Evolutionary conservation across 2,113 vertebrate genomes (phyloP), one percentile per base, ranked within the genome.

Genomic region (Laterallus jamaicensis): DNA sequence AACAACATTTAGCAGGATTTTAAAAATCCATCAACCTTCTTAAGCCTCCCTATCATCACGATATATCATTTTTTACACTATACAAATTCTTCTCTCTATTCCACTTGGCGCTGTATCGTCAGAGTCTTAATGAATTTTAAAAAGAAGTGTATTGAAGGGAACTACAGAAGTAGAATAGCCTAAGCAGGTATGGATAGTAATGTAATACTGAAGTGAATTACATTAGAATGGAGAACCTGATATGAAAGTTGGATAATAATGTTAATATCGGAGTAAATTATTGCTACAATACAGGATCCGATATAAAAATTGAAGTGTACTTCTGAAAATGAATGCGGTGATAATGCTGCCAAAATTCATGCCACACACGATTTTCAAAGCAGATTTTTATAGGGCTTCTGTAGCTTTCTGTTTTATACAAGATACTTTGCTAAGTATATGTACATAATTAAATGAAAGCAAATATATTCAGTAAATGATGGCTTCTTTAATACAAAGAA

Each of bases 301-400:
- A 69, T 73, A 58, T 8, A 68, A 86, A 96, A 95, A 82, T 82
- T 70, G 5, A 39, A 90, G 32, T 73, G n/a, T 31, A 64, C 35
- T 90, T 93, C 64, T 17, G 15, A 87, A 95, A 93, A 86, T 44
- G 8, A 70, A 63, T 78, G 24, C 2, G 5, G 70, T 89, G 59
- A 85, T 71, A 91, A 70, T 1, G 3, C 62, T 91, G 69, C 80
- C 86, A 94, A 92, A 94, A 91, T 84, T 77, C 55, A 76, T 90
- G 68, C 63, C 67, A 90, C 83, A 86, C 52, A 84, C 11, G 12
- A 88, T 82, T 92, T 97, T 91, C 63, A 58, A 93, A 94, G 82
- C 18, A 84, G 86, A 68, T 95, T 96, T 96, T 96, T 85, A 42
- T 60, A 93, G 52, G 62, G 55, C 54, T 96, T 95, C 79, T 94